Conservation (phyloP, 1,140 invertebrate species). For the Caenorhabditis briggsae region DNA sequence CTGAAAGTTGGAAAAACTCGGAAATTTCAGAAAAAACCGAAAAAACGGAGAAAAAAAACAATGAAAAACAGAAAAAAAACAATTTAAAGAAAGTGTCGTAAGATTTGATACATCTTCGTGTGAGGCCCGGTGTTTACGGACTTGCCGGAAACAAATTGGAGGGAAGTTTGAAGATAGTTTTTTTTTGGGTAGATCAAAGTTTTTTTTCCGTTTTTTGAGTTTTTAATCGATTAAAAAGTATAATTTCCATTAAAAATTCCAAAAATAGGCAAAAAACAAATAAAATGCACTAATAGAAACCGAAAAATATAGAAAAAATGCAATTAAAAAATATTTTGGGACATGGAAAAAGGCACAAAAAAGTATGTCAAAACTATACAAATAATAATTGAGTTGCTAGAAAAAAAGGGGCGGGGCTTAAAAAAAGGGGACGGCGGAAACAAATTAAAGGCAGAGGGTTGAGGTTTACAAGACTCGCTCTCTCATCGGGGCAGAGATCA, state of each 20-base stretch:
- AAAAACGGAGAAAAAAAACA: background rate
- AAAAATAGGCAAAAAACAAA: background rate
- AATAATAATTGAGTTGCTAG: background rate
- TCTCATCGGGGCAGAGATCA: slow-evolving; percentile 47
- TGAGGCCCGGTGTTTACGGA: background rate
- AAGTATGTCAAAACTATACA: background rate
- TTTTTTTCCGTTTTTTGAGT: background rate
- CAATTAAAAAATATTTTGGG: background rate
- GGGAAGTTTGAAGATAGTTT: background rate
- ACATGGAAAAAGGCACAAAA: slow-evolving; percentile 14
- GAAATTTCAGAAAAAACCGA: background rate
- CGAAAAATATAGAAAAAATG: background rate
- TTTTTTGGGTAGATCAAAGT: background rate
- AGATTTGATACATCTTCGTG: background rate
- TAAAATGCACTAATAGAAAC: background rate
- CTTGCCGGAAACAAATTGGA: background rate
- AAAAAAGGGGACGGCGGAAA: too few relatives aligned
- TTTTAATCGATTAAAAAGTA: background rate
- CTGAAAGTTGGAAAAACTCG: background rate
- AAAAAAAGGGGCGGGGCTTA: background rate
- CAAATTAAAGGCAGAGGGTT: slow-evolving; percentile 7
- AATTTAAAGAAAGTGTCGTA: background rate
- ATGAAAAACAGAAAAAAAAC: background rate
- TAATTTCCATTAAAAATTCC: too few relatives aligned
- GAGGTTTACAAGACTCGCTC: slow-evolving; percentile 53